Percentiles rank a stretch among this genome's conserved stretches.
Conservation (phyloP, 2,113 vertebrate genomes). For the Fulmarus glacialis region DNA sequence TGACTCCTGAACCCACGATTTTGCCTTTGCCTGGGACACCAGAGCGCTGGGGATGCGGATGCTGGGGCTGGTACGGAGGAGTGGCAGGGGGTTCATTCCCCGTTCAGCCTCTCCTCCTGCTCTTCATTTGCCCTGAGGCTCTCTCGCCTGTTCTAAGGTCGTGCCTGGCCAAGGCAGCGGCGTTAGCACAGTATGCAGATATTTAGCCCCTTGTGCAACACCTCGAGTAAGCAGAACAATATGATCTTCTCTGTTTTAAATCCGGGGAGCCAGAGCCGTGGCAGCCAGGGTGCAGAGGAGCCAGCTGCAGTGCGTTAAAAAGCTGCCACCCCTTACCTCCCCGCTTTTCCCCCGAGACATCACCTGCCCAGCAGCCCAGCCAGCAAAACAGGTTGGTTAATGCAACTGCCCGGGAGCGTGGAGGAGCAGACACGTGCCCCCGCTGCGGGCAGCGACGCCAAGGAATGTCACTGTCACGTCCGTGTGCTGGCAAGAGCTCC, state of each 20-base stretch:
- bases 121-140: fast-evolving
- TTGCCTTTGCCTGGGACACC: not conserved
- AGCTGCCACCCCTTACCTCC: not conserved
- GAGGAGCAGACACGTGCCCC: not conserved
- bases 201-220: not conserved
- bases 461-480: not conserved
- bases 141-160: fast-evolving
- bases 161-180: not conserved
- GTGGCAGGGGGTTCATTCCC: fast-evolving
- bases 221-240: not conserved
- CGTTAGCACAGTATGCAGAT: fast-evolving
- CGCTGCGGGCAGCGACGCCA: fast-evolving
- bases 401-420: fast-evolving
- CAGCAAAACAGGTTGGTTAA: not conserved
- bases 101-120: too few species aligned
- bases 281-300: not conserved
- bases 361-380: fast-evolving
- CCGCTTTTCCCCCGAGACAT: not conserved
- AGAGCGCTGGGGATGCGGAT: fast-evolving
- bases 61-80: not conserved
- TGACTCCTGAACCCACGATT: not conserved
- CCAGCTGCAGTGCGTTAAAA: not conserved
- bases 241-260: not conserved
- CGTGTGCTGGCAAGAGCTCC: not conserved
- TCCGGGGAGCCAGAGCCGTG: not conserved